Conservation (phyloP, 2,113 vertebrate genomes). For the Hylia prasina region DNA sequence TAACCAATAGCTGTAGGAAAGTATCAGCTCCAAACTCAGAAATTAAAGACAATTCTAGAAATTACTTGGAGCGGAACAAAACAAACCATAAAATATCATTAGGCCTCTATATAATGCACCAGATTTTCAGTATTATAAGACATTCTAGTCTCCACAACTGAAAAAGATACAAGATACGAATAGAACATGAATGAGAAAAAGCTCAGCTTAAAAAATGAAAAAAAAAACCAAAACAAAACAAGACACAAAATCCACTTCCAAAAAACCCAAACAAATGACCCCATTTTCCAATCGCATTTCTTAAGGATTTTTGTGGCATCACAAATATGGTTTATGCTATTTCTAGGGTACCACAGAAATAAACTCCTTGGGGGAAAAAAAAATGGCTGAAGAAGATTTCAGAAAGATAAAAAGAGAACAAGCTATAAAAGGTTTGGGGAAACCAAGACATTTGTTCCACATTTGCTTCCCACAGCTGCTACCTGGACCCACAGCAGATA, state of each 20-base stretch:
- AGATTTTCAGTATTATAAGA: background rate
- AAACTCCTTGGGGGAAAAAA: background rate
- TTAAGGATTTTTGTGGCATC: background rate
- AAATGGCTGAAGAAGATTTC: background rate
- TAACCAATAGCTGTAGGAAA: background rate
- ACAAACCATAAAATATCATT: background rate
- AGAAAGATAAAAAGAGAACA: background rate
- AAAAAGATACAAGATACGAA: background rate
- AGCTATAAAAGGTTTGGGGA: background rate
- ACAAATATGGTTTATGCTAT: background rate
- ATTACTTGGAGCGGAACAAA: background rate
- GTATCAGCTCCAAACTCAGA: background rate
- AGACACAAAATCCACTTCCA: background rate
- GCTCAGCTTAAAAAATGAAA: background rate
- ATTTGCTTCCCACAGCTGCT: background rate
- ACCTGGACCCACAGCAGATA: background rate
- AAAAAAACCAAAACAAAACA: background rate
- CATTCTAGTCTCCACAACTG: background rate
- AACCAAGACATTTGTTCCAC: background rate
- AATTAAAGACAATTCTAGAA: conserved; percentile 23
- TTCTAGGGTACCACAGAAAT: background rate
- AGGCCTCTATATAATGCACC: background rate
- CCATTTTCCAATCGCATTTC: background rate
- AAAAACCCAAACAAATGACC: background rate
- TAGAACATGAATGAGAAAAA: background rate